Percentiles rank a stretch among this genome's conserved stretches.
phyloP scores from a whole-genome alignment of 2,888 invertebrate genomes.

The Machimus atricapillus region DNA sequence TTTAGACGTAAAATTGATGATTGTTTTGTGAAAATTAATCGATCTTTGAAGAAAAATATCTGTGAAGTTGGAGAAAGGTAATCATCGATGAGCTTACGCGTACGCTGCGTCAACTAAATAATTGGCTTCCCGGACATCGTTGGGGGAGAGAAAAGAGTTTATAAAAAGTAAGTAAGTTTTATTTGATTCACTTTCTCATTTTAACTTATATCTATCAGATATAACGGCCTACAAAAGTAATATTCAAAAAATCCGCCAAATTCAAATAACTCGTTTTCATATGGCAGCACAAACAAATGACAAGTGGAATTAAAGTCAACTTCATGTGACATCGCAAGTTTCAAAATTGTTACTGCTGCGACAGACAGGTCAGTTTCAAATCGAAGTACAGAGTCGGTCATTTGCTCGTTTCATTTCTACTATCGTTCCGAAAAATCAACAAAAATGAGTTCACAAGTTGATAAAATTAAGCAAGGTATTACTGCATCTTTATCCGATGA shows the following conservation, averaged over 20 bases:
- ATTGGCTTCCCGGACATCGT: no score
- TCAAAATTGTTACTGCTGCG: constrained; percentile 8
- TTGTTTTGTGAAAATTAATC: no score
- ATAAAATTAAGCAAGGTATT: constrained; percentile 67
- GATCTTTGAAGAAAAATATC: no score
- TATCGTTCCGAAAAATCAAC: neutral
- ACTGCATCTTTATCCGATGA: constrained; percentile 71
- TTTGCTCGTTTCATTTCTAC: neutral
- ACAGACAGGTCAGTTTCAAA: neutral
- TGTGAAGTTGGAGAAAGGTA: no score
- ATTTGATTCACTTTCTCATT: no score
- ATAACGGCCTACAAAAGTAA: no score
- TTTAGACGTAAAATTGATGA: no score
- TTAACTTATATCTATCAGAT: no score
- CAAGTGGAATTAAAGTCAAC: neutral
- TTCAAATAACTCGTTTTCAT: neutral
- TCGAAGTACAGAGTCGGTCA: neutral
- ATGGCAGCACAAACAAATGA: neutral
- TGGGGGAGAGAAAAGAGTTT: no score
- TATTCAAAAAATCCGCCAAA: neutral
- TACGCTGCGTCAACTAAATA: no score
- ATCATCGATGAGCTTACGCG: no score
- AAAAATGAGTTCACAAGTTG: constrained; percentile 63
- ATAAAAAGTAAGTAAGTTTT: no score
- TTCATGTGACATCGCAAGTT: neutral